Conservation (phyloP, 2,113 vertebrate species). For the Crotalus viridis region DNA sequence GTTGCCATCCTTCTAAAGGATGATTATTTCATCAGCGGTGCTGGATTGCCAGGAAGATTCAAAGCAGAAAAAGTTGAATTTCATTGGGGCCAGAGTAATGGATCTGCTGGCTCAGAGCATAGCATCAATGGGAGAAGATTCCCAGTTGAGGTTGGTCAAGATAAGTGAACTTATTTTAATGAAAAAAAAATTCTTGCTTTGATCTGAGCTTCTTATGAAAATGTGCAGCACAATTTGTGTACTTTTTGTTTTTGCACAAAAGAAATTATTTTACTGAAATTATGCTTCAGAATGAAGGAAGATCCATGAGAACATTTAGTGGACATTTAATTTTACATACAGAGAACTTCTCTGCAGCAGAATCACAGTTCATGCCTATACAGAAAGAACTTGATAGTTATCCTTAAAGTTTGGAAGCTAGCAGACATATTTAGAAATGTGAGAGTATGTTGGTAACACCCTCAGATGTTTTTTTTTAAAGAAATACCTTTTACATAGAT, state of each 20-base stretch:
- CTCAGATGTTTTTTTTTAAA: background rate
- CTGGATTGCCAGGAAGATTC: constrained; percentile 89
- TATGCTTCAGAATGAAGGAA: background rate
- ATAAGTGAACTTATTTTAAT: background rate
- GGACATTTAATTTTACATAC: background rate
- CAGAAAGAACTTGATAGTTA: background rate
- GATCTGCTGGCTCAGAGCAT: constrained; percentile 91
- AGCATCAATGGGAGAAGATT: constrained; percentile 88
- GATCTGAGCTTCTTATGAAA: constrained; percentile 13
- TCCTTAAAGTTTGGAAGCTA: background rate
- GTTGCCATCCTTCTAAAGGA: constrained; percentile 94
- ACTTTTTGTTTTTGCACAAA: background rate
- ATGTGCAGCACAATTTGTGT: background rate
- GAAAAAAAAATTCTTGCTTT: constrained; percentile 23
- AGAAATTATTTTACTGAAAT: background rate
- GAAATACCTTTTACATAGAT: background rate
- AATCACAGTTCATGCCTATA: background rate
- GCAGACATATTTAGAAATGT: background rate
- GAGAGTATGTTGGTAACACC: background rate
- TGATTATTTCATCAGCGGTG: constrained; percentile 92
- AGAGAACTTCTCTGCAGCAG: background rate
- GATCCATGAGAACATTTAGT: background rate
- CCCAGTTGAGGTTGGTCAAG: constrained; percentile 89
- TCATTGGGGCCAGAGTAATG: constrained; percentile 95
- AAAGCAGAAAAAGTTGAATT: constrained; percentile 97